Evolutionary conservation across 2,888 invertebrate species (phyloP), one percentile per base, ranked within the genome.

Genomic region (Watsonalla cultraria): DNA sequence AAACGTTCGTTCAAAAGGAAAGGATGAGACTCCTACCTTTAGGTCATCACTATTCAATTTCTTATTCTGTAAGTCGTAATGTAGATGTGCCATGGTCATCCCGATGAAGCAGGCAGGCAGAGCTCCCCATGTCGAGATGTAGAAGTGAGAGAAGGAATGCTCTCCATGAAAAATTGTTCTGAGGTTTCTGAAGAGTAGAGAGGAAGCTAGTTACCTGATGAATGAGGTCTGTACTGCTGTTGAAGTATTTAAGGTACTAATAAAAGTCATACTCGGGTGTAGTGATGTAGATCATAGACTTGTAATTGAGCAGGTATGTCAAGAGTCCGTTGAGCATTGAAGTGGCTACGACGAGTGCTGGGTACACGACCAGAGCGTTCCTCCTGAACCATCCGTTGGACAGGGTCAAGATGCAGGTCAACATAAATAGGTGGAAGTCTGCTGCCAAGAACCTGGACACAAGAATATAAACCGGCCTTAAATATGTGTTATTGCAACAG

Each of bases 401-500:
- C 6, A 72, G 54, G 0, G 65, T 68, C 0, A 70, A 46, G 11
- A 55, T 46, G 45, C 64, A 65, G 0, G 63, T 54, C 14, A 72
- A 6, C 9, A 70, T 64, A 24, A 62, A 69, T 54, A 71, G 55
- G 24, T 73, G 70, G 60, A 73, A 58, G 46, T 66, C 70, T 0
- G 60, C 66, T 7, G 71, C 45, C 4, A 70, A 46, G 34, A 65
- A 72, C 72, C 72, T 72, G 58, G 46, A 0, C 7, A 46, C 11
- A 46, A 6, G 5, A 46, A 7, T 5, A 24, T 14, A 9, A 7
- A 34, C 11, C 15, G 6, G 37, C 49, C 35, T 5, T 37, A 49
- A 37, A n/a, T n/a, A n/a, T n/a, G n/a, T n/a, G n/a, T n/a, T n/a
- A n/a, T n/a, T n/a, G n/a, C n/a, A n/a, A n/a, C n/a, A n/a, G n/a